Conservation (phyloP, 2,888 invertebrate species). For the Dichetophora obliterata region DNA sequence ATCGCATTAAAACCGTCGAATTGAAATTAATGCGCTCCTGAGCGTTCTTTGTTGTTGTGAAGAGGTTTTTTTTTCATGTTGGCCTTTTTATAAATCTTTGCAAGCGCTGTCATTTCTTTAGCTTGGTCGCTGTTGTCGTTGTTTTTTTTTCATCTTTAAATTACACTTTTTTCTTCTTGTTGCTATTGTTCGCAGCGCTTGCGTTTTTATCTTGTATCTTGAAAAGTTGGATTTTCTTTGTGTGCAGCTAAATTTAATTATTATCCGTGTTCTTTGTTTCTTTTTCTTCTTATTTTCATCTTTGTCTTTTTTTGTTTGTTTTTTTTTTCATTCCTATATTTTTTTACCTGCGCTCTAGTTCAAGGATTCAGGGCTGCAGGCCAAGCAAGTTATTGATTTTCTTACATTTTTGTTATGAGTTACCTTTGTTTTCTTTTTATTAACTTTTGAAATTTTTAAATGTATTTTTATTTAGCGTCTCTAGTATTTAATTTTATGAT, state of each 20-base stretch:
- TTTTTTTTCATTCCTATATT: background rate
- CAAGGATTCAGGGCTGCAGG: background rate
- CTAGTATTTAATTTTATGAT: no score
- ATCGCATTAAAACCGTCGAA: conserved; percentile 53
- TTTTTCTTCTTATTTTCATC: background rate
- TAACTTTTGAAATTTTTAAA: background rate
- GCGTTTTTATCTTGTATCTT: conserved; percentile 20
- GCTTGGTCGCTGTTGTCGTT: background rate
- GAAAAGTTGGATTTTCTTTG: conserved; percentile 22
- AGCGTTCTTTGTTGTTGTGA: conserved; percentile 63
- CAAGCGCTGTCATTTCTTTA: background rate
- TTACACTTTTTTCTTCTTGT: background rate
- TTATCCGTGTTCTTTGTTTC: conserved; percentile 12
- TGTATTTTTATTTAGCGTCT: background rate
- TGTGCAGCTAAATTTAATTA: conserved; percentile 34
- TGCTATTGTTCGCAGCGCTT: background rate
- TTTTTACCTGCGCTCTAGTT: conserved; percentile 6
- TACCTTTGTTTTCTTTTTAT: background rate
- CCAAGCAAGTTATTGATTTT: no score
- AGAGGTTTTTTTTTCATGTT: conserved; percentile 44
- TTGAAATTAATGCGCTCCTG: conserved; percentile 65
- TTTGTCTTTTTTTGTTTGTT: background rate
- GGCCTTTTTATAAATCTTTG: conserved; percentile 38
- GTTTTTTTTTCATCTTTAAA: background rate
- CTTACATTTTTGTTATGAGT: no score